phyloP scores from a whole-genome alignment of 1,140 invertebrate genomes.

The Nymphalis io region DNA sequence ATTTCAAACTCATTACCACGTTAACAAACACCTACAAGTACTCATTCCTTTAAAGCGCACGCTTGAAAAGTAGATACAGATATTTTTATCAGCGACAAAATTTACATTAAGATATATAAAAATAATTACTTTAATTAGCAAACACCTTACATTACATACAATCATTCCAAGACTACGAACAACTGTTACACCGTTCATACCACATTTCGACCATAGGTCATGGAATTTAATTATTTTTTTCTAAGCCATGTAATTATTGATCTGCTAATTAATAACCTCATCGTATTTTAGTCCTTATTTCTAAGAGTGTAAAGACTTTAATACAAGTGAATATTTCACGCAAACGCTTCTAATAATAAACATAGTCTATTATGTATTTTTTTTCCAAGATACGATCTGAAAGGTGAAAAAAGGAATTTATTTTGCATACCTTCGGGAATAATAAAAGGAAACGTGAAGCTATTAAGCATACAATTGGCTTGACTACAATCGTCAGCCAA shows the following conservation, averaged over 20 bases:
- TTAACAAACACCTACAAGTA: neutral
- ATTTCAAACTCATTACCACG: constrained; percentile 11
- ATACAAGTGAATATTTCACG: neutral
- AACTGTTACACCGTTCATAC: neutral
- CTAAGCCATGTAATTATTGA: constrained; percentile 14
- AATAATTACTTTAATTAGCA: constrained; percentile 2
- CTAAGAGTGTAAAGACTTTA: too few relatives aligned
- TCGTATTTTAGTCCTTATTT: neutral
- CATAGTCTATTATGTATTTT: constrained; percentile 3
- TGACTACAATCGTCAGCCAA: constrained; percentile 11
- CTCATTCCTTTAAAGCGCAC: neutral
- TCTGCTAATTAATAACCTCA: neutral
- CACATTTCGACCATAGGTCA: constrained; percentile 29
- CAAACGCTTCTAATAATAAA: constrained; percentile 12
- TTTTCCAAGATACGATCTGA: constrained; percentile 18
- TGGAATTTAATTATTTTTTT: constrained; percentile 27
- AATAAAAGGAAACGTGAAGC: constrained; percentile 3
- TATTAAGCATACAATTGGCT: constrained; percentile 27
- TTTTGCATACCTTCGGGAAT: constrained; percentile 18
- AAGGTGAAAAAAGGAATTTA: constrained; percentile 23
- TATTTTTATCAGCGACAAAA: constrained; percentile 7
- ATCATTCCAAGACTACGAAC: neutral
- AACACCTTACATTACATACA: neutral
- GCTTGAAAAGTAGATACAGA: neutral
- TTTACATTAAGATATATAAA: neutral